Evolutionary conservation across 2,113 vertebrate genomes (phyloP).

Genomic region (Gymnogyps californianus): DNA sequence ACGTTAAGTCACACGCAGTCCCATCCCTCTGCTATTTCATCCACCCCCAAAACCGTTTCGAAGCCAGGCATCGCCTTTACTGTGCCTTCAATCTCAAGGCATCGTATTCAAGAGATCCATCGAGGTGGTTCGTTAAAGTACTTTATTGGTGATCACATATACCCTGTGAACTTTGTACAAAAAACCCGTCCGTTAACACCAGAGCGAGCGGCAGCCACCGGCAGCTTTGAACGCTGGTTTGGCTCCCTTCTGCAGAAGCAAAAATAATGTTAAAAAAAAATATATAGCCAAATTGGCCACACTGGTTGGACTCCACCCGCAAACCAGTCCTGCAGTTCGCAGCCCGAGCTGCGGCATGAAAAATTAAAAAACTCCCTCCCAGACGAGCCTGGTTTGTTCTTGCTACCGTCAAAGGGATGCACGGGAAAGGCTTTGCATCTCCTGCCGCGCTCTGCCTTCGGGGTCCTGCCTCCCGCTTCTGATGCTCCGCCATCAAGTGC

Average conservation of each 20-base stretch:
- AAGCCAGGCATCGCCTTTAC: background rate
- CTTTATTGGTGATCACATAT: slow-evolving; percentile 1
- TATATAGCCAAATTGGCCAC: too few species aligned
- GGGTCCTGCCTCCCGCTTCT: background rate
- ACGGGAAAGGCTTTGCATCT: background rate
- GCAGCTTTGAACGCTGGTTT: background rate
- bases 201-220: background rate
- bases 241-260: background rate
- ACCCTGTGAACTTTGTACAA: background rate
- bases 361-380: background rate
- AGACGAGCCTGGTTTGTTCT: background rate
- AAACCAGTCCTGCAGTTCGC: background rate
- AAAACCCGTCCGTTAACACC: background rate
- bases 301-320: background rate
- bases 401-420: fast-evolving
- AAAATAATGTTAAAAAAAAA: background rate
- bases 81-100: background rate
- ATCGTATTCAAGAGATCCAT: fast-evolving
- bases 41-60: fast-evolving
- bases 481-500: background rate
- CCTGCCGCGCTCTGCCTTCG: fast-evolving
- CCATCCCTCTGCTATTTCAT: background rate
- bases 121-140: background rate
- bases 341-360: background rate
- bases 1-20: fast-evolving